Evolutionary conservation across 2,797 vertebrate species (phyloP), one percentile per base, ranked within the genome.

Genomic region (Lepus oiostolus): DNA sequence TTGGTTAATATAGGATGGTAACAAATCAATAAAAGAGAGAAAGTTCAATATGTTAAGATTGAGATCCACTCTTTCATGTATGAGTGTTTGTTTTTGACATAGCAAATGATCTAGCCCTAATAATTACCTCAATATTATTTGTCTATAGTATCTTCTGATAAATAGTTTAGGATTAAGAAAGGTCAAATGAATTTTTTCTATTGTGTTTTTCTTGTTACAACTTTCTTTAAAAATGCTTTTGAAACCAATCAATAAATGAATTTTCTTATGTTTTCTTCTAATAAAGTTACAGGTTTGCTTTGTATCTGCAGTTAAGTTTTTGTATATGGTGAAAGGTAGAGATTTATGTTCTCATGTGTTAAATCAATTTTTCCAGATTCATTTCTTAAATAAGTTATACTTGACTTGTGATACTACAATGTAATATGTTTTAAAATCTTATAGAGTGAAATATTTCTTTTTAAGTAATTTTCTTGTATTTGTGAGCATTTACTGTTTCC

Each of bases 181-280:
- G 54, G 26, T 26, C 17, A 47, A 79, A 16, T 79, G 13, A 54
- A 35, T 5, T 84, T 82, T 76, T 65, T 30, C 22, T 9, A 30
- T 30, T 85, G 28, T 52, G 60, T 32, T 85, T 68, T 75, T 30
- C 54, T 72, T 85, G 8, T 38, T 71, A 4, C 3, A 63, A 30
- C 67, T 89, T 60, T 82, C 76, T 77, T 85, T 54, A 63, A 60
- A 91, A 87, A 52, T 28, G 12, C 11, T 86, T 24, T 75, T 60
- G 14, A 68, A 65, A 80, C 12, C 14, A 58, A 81, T 30, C 2
- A 89, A 58, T 67, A 65, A 85, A 52, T 30, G 21, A 28, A 81
- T 26, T 5, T 32, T 24, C 30, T 83, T 60, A 77, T 35, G 84
- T 89, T 89, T 89, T 89, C 52, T 81, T 52, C 35, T 60, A 92